phyloP scores from a whole-genome alignment of 2,797 vertebrate species.

The Mus minutoides region DNA sequence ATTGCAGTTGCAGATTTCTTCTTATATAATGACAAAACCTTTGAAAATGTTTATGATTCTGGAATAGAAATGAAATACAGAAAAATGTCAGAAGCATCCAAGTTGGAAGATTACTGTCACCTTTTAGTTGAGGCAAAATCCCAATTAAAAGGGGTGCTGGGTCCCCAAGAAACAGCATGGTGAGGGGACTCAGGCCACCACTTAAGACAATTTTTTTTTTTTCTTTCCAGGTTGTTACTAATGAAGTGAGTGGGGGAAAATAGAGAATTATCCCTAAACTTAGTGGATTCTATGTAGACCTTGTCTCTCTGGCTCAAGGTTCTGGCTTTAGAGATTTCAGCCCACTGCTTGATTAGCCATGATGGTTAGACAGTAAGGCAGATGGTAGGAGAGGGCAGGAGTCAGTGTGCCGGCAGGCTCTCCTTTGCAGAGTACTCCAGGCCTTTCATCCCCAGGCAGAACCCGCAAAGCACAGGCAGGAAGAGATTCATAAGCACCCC shows the following conservation, averaged over 20 bases:
- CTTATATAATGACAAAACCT: not conserved
- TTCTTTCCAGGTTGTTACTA: not conserved
- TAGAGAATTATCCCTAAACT: not conserved
- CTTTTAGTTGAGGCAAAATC: not conserved
- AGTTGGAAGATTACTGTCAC: not conserved
- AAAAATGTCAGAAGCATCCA: not conserved
- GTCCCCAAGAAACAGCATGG: not conserved
- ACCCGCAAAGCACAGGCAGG: conserved; percentile 36
- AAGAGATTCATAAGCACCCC: not conserved
- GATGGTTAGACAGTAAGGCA: not conserved
- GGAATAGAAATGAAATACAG: not conserved
- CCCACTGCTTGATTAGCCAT: not conserved
- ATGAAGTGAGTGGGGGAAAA: not conserved
- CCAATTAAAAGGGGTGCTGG: no score
- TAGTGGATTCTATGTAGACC: not conserved
- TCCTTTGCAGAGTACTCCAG: conserved; percentile 26
- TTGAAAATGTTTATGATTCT: not conserved
- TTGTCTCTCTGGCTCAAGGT: not conserved
- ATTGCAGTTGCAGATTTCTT: not conserved
- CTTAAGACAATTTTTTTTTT: not conserved
- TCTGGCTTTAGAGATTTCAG: not conserved
- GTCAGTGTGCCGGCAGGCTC: not conserved
- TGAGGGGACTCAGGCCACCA: not conserved
- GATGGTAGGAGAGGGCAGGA: not conserved
- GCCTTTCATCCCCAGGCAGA: conserved; percentile 54